Percentiles rank a stretch among this genome's conserved stretches.
These are phyloP conservation scores for Phyllopteryx taeniolatus DNA, from an alignment of 2,113 vertebrate genomes.

Conservation along the genomic window DNA sequence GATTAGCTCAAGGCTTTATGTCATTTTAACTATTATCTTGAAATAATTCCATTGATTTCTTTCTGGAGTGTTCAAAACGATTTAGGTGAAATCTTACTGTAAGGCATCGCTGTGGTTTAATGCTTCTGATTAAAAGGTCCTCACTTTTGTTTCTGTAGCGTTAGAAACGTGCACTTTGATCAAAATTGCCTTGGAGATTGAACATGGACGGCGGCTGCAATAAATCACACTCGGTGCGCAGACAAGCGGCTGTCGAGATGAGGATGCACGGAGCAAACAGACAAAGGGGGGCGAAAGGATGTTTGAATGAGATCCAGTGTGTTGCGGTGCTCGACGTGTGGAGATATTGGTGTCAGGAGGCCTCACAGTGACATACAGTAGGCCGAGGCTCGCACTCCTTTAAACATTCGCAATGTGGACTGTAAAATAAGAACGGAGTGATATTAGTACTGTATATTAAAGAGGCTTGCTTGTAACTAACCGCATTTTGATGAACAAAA, in stretches of 20 bases:
- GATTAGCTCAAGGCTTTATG: background rate
- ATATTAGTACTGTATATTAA: background rate
- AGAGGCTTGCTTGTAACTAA: background rate
- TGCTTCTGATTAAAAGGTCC: background rate
- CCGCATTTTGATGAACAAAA: background rate
- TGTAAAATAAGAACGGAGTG: background rate
- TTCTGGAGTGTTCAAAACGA: background rate
- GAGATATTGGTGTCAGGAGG: slow-evolving; percentile 73
- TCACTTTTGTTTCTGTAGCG: background rate
- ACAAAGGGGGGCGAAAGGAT: slow-evolving; percentile 30
- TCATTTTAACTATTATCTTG: background rate
- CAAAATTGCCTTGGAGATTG: background rate
- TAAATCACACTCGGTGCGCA: slow-evolving; percentile 3
- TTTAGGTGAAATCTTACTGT: background rate
- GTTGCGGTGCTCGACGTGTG: slow-evolving; percentile 45
- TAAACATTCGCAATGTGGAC: slow-evolving; percentile 2
- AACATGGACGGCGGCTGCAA: background rate
- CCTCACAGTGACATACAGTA: slow-evolving; percentile 38
- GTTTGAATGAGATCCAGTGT: slow-evolving; percentile 67
- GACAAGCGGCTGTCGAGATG: slow-evolving; percentile 17
- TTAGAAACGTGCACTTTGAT: background rate
- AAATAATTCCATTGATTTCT: background rate
- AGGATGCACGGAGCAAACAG: slow-evolving; percentile 23
- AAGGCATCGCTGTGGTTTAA: background rate
- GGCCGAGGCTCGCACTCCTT: slow-evolving; percentile 25